These are phyloP conservation scores for Orycteropus afer DNA, from an alignment of 2,113 vertebrate genomes.

Conservation along the genomic window DNA sequence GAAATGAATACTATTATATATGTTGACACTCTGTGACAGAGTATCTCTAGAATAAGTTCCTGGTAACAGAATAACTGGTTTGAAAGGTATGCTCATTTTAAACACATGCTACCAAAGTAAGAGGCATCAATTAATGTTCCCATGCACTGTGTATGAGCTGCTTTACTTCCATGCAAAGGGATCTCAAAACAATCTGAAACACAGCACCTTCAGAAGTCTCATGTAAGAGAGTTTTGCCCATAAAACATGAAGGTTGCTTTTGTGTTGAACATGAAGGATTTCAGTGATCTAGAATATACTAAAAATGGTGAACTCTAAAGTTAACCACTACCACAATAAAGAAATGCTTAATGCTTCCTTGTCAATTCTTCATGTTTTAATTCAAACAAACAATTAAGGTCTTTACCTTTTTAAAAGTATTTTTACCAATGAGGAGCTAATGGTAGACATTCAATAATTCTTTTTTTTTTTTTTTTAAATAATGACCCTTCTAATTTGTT, in stretches of 20 bases:
- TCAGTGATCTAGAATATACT: not conserved
- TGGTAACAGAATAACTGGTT: not conserved
- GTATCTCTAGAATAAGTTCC: not conserved
- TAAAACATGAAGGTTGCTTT: not conserved
- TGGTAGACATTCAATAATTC: not conserved
- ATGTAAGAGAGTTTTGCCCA: not conserved
- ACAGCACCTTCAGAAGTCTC: not conserved
- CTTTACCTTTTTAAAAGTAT: not conserved
- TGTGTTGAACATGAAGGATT: not conserved
- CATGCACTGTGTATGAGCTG: not conserved
- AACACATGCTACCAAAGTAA: not conserved
- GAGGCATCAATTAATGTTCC: not conserved
- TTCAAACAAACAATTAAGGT: not conserved
- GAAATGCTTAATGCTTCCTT: not conserved
- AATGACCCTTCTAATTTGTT: not conserved
- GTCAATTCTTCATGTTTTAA: not conserved
- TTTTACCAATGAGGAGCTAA: not conserved
- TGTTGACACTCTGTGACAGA: not conserved
- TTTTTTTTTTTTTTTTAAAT: too few relatives aligned
- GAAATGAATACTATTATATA: not conserved
- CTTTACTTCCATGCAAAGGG: not conserved
- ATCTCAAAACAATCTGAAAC: not conserved
- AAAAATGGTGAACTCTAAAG: not conserved
- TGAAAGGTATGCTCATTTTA: not conserved
- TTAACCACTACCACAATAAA: not conserved